Percentiles rank a stretch among this genome's conserved stretches.
phyloP scores from a whole-genome alignment of 2,888 invertebrate genomes.

The Meiosimyza decipiens region DNA sequence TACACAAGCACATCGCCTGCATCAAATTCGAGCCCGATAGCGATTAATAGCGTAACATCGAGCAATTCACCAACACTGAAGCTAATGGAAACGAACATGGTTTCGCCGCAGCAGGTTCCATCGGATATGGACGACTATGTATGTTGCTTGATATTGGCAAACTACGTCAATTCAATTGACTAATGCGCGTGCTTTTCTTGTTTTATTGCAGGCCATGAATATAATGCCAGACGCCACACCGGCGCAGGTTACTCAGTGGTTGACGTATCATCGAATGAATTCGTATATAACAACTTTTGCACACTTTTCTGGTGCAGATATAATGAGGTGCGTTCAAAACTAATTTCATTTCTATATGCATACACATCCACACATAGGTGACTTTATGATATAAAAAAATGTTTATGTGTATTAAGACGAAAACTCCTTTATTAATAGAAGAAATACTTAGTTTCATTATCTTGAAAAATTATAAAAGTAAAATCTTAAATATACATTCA shows the following conservation, averaged over 20 bases:
- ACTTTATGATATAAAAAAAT: too few species aligned
- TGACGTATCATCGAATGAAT: constrained; percentile 81
- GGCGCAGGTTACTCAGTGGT: constrained; percentile 82
- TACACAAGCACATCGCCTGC: constrained; percentile 61
- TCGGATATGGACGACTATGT: constrained; percentile 65
- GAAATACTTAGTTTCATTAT: background rate
- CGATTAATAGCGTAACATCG: constrained; percentile 66
- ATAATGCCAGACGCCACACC: constrained; percentile 77
- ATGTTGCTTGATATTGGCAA: constrained; percentile 42
- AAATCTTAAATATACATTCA: background rate
- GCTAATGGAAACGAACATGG: constrained; percentile 65
- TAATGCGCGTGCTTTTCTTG: background rate
- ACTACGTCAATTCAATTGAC: background rate
- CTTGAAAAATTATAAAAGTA: background rate
- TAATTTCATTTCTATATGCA: constrained; percentile 17
- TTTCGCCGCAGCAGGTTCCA: constrained; percentile 61
- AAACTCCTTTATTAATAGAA: background rate
- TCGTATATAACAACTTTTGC: constrained; percentile 81
- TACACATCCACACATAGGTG: too few species aligned
- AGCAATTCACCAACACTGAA: constrained; percentile 66
- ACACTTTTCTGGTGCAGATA: constrained; percentile 89
- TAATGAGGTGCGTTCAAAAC: constrained; percentile 72
- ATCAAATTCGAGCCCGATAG: constrained; percentile 63
- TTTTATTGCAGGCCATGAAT: constrained; percentile 62
- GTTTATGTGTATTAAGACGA: too few species aligned